Evolutionary conservation across 2,113 vertebrate genomes (phyloP).

Genomic region (Sinocyclocheilus maitianheensis): DNA sequence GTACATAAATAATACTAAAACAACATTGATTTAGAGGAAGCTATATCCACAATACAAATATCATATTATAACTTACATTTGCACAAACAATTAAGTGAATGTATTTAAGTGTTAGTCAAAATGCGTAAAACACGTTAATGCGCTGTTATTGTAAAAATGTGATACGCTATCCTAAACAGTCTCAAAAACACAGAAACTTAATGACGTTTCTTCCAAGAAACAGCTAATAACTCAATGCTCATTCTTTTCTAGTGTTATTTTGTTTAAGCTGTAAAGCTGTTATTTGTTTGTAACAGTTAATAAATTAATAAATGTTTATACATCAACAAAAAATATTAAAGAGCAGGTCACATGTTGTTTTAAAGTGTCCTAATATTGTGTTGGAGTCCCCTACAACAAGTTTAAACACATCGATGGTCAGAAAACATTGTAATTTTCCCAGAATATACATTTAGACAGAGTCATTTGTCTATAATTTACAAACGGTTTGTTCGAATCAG

Average conservation of each 20-base stretch:
- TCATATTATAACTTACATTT: not conserved
- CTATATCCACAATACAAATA: not conserved
- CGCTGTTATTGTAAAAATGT: not conserved
- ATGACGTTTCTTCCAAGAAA: not conserved
- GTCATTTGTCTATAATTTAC: too few species aligned
- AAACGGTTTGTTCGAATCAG: too few species aligned
- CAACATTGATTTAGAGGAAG: not conserved
- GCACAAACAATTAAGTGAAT: not conserved
- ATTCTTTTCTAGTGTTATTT: not conserved
- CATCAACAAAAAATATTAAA: too few species aligned
- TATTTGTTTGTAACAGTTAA: not conserved
- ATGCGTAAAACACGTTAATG: too few species aligned
- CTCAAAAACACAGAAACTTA: not conserved
- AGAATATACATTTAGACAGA: too few species aligned
- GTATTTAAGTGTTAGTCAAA: not conserved
- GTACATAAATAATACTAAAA: not conserved
- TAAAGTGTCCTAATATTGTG: too few species aligned
- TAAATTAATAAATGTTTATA: not conserved
- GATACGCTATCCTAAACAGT: not conserved
- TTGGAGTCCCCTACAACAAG: too few species aligned
- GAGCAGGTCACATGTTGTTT: too few species aligned
- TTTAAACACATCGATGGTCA: too few species aligned
- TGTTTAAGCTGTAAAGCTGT: not conserved
- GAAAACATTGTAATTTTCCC: too few species aligned
- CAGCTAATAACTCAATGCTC: not conserved